A percentile compares a stretch with the other conserved stretches of the same genome.
These are phyloP conservation scores for Lymantria dispar DNA, from an alignment of 2,888 invertebrate genomes.

Conservation along the genomic window DNA sequence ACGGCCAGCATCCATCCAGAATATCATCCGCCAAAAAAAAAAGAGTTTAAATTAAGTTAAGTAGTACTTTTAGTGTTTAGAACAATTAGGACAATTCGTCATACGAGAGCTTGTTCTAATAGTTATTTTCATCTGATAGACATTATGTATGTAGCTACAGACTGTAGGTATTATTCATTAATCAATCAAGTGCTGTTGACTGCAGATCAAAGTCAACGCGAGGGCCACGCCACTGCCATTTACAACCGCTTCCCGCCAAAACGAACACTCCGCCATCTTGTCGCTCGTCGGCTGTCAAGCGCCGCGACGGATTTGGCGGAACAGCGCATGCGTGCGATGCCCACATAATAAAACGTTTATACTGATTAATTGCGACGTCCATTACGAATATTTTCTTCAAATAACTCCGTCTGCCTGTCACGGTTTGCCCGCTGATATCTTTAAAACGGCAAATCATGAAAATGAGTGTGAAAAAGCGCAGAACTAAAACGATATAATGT, in stretches of 20 bases:
- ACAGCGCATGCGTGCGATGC: constrained; percentile 48
- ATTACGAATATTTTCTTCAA: constrained; percentile 30
- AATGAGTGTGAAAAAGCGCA: constrained; percentile 43
- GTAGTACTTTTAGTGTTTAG: too few species aligned
- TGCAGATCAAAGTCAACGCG: constrained; percentile 38
- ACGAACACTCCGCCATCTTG: constrained; percentile 30
- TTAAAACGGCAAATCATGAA: constrained; percentile 37
- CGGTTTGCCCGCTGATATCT: constrained; percentile 42
- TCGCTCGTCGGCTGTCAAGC: constrained; percentile 45
- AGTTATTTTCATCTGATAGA: too few species aligned
- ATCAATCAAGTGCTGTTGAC: constrained; percentile 22
- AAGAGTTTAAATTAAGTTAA: too few species aligned
- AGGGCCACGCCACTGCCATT: constrained; percentile 56
- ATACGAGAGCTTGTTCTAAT: too few species aligned
- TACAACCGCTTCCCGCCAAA: constrained; percentile 36
- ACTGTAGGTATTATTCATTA: constrained; percentile 17
- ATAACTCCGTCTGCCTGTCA: constrained; percentile 42
- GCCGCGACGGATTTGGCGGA: constrained; percentile 59
- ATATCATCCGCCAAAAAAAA: too few species aligned
- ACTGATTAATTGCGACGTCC: constrained; percentile 65
- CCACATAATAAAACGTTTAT: constrained; percentile 69
- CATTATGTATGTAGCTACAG: background rate
- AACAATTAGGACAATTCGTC: too few species aligned
- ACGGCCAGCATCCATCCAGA: too few species aligned
- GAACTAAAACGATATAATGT: constrained; percentile 52